Base-by-base conservation (phyloP, 1,140 invertebrate genomes). In the Sweltsa coloradensis region DNA sequence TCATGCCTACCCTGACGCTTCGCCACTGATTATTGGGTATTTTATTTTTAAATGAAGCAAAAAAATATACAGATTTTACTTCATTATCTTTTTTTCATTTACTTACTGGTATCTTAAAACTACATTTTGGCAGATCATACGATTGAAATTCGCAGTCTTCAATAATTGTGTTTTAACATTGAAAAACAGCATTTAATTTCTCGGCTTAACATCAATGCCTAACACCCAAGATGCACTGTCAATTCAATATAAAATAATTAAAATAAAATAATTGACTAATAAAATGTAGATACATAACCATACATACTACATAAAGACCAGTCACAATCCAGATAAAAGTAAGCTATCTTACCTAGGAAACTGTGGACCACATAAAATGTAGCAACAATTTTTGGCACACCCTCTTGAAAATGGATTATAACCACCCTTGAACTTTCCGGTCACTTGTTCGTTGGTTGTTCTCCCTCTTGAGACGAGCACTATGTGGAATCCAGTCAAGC, bases 371-470 rank as follows among this genome's bases (percentile, higher is more conserved):
- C 91, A 97, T 57, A 97, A 80, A 51, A 86, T 86, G 66, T 92
- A 91, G 65, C 87, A 91, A 68, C 92, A 96, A 66, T 98, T 98
- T 58, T 81, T 76, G 72, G 85, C 83, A 64, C 92, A 97, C 31
- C 92, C 92, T 63, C 82, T 75, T 5, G 89, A 93, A 69, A 97
- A 97, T 45, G 94, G 94, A 78, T 97, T 97, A 64, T 89, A 92
- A 21, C 91, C 92, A 42, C 90, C 90, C 63, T 91, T 89, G 72
- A 97, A 97, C 74, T 97, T 97, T 31, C 92, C 93, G 3, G 95
- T 97, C 25, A 98, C 93, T 75, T 99, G 96, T 71, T 99, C 97
- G 72, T 99, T 99, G 47, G 97, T 99, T n/a, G 97, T 99, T 47
- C 95, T 77, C n/a, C 96, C 97, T 57, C 92, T 74, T 13, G 90